Conservation (phyloP, 2,888 invertebrate genomes). For the Epinotia brunnichana region DNA sequence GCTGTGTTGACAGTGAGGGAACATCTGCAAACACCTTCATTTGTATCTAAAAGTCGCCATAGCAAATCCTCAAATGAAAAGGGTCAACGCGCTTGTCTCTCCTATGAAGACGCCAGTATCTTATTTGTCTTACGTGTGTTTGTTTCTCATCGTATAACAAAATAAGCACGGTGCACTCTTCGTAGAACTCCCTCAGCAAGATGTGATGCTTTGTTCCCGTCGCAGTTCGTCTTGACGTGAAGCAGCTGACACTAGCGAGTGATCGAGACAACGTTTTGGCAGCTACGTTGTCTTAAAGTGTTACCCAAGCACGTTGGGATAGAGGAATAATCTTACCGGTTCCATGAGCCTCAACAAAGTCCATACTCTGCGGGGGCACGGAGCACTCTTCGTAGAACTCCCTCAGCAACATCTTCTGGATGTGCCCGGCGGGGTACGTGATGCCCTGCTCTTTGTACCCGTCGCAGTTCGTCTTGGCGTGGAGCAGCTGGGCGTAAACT, state of each 20-base stretch:
- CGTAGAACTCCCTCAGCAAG: slow-evolving; percentile 86
- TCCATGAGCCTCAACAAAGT: slow-evolving; percentile 94
- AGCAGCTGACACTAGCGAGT: slow-evolving; percentile 76
- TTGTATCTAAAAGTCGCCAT: no score
- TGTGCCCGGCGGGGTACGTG: slow-evolving; percentile 86
- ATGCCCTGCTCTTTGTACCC: slow-evolving; percentile 89
- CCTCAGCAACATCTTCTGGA: slow-evolving; percentile 84
- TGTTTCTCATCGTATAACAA: no score
- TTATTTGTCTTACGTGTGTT: no score
- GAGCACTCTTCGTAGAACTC: slow-evolving; percentile 88
- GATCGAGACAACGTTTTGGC: no score
- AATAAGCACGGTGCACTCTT: slow-evolving; percentile 86
- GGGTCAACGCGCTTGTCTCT: no score
- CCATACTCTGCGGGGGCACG: slow-evolving; percentile 81
- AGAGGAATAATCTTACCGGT: slow-evolving; percentile 66
- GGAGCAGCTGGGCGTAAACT: slow-evolving; percentile 87
- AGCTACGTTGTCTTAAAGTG: no score
- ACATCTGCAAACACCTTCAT: no score
- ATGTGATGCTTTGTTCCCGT: slow-evolving; percentile 89
- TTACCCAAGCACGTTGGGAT: no score
- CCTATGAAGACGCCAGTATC: no score
- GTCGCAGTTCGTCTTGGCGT: slow-evolving; percentile 92
- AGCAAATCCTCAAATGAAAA: no score
- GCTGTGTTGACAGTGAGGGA: no score
- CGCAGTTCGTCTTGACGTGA: slow-evolving; percentile 91